Evolutionary conservation across 2,888 invertebrate species (phyloP), one percentile per base, ranked within the genome.

Genomic region (Hypomecis punctinalis): DNA sequence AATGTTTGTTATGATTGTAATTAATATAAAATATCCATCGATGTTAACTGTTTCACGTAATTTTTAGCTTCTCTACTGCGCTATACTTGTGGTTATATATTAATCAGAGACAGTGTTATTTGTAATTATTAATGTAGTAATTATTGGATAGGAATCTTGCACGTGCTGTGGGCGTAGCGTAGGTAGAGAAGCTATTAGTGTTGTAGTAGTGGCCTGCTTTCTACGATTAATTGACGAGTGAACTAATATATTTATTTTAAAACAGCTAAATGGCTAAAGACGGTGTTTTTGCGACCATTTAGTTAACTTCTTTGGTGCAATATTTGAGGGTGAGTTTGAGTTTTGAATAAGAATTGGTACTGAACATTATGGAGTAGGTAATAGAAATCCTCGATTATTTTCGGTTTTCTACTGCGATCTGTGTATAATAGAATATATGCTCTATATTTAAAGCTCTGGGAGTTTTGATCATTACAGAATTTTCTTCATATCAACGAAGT

Each of bases 41-140:
- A 63, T 66, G 43, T 45, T 47, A 60, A 66, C 63, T 60, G 56
- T 33, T 60, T 59, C 65, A 39, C 5, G 40, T 57, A 46, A 52
- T 48, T 55, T 53, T 56, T 59, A 64, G 55, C 63, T 67, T 57
- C 37, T 53, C 66, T 45, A 49, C 67, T 70, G 61, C 70, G 70
- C 70, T 70, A 67, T 70, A 66, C 69, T 67, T 57, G 48, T 52
- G 43, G 48, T 45, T 48, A 53, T 61, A 61, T 61, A 53, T 51
- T 64, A 61, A 61, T 66, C 57, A 53, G 53, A 61, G 9, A 66
- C 65, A 61, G 61, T 61, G 65, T 61, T 66, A 56, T 61, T 65
- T 66, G 65, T 66, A 66, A 66, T 66, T 60, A 64, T 64, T 53
- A 61, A 61, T 61, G 65, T 66, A 66, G 65, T 43, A 53, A 61